A percentile compares a stretch with the other conserved stretches of the same genome.
Evolutionary conservation across 2,888 invertebrate genomes (phyloP).

Genomic region (Orthosia incerta): DNA sequence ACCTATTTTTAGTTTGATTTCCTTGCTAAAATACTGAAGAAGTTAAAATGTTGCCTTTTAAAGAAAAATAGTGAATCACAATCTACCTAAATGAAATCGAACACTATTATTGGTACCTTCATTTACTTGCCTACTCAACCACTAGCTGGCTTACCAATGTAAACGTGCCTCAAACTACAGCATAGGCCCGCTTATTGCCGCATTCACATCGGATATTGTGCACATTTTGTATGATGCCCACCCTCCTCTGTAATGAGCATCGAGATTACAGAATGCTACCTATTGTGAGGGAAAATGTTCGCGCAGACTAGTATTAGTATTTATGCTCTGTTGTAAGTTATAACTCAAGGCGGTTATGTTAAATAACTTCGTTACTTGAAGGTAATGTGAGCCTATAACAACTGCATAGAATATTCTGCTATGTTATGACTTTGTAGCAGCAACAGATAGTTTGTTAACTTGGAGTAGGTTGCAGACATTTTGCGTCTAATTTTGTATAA

Average conservation of each 20-base stretch:
- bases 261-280: constrained; percentile 47
- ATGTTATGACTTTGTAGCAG: constrained; percentile 17
- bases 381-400: constrained; percentile 35
- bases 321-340: constrained; percentile 27
- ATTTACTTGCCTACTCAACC: neutral
- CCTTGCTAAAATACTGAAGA: neutral
- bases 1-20: neutral
- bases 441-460: constrained; percentile 38
- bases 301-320: constrained; percentile 32
- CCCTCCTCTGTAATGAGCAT: constrained; percentile 49
- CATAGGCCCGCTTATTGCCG: constrained; percentile 50
- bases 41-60: no score
- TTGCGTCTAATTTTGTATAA: neutral
- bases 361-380: constrained; percentile 34
- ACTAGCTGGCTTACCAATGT: constrained; percentile 6
- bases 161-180: constrained; percentile 23
- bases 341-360: constrained; percentile 34
- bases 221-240: constrained; percentile 56
- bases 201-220: constrained; percentile 43
- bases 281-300: constrained; percentile 39
- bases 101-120: constrained; percentile 1
- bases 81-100: neutral
- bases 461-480: neutral
- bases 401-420: constrained; percentile 44
- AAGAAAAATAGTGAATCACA: neutral